phyloP scores from a whole-genome alignment of 2,113 vertebrate genomes.

The Cryptomyrus ogoouensis region DNA sequence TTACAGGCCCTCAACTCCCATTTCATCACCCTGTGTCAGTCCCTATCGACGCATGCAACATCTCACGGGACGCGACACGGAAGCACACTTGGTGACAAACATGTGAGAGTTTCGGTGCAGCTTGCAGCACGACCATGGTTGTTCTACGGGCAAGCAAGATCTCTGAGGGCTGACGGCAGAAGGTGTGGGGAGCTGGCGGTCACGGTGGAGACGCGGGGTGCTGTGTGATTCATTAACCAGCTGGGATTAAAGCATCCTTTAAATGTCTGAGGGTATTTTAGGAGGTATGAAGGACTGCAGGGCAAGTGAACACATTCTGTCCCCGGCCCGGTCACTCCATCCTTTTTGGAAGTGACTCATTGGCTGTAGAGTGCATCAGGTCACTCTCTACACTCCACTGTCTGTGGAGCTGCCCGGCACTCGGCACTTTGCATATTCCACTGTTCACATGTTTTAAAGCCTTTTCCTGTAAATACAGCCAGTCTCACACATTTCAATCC shows the following conservation, averaged over 20 bases:
- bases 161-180: neutral
- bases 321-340: neutral
- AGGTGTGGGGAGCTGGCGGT: neutral
- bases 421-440: neutral
- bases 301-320: neutral
- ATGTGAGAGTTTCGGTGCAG: neutral
- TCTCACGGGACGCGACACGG: neutral
- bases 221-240: conserved; percentile 14
- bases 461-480: neutral
- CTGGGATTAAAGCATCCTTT: neutral
- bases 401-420: neutral
- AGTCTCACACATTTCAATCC: neutral
- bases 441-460: neutral
- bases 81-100: neutral
- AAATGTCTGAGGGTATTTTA: neutral
- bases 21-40: neutral
- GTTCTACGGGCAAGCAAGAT: neutral
- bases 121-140: neutral
- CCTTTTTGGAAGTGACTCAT: neutral
- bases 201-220: neutral
- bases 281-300: neutral
- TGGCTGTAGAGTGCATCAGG: neutral
- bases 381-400: neutral
- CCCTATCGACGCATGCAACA: neutral
- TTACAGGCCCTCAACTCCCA: neutral